A percentile compares a stretch with the other conserved stretches of the same genome.
Evolutionary conservation across 2,797 vertebrate genomes (phyloP).

Genomic region (Enteromius anoplus): DNA sequence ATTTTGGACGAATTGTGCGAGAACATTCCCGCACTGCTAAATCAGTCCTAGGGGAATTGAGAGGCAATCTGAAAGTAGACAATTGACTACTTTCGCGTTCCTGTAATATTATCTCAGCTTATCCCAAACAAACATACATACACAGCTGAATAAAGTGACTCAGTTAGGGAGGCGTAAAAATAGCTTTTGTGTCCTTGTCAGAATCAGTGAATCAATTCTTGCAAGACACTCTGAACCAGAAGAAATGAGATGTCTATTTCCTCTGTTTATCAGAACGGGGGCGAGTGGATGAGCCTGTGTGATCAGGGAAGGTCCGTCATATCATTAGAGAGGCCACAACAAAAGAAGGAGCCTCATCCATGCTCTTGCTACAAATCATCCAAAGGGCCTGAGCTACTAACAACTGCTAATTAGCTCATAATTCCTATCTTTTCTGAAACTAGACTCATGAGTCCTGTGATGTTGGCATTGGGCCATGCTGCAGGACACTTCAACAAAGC

Average conservation of each 20-base stretch:
- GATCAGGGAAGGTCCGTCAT: conserved; percentile 26
- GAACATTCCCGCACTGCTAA: neutral
- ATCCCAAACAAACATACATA: conserved; percentile 41
- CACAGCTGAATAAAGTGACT: conserved; percentile 50
- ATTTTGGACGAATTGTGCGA: neutral
- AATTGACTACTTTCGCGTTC: conserved; percentile 22
- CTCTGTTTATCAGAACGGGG: neutral
- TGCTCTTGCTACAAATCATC: conserved; percentile 20
- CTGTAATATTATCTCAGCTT: conserved; percentile 65
- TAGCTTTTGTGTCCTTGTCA: conserved; percentile 30
- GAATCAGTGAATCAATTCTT: conserved; percentile 48
- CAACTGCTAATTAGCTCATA: conserved; percentile 55
- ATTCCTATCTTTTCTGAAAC: conserved; percentile 37
- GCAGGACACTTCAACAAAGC: conserved; percentile 47
- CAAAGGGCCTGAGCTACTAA: conserved; percentile 40
- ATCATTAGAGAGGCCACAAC: conserved; percentile 41
- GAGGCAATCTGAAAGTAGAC: conserved; percentile 1
- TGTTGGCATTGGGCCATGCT: conserved; percentile 16
- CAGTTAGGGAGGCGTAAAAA: conserved; percentile 32
- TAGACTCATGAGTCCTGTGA: conserved; percentile 32
- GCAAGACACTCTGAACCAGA: conserved; percentile 32
- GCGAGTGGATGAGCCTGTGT: neutral
- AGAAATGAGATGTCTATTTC: conserved; percentile 54
- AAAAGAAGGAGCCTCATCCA: conserved; percentile 35
- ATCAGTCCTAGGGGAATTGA: neutral